Evolutionary conservation across 2,888 invertebrate genomes (phyloP), one percentile per base, ranked within the genome.

Genomic region (Camponotus fellah): DNA sequence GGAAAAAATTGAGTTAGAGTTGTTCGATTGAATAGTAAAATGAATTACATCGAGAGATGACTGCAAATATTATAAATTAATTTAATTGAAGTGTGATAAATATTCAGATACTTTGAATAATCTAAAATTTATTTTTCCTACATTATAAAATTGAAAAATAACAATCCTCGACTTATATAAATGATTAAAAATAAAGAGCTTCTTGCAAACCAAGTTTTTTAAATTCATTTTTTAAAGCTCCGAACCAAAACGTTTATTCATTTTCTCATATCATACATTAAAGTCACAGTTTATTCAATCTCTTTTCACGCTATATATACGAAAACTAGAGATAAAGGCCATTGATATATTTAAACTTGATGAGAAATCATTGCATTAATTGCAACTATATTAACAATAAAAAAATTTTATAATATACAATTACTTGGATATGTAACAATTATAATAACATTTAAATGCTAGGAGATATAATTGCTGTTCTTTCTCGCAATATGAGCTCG

Each of bases 301-400:
- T 2, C 17, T 49, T 10, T 17, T 5, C 17, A 5, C 17, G 37
- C n/a, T 56, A n/a, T 64, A 26, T 26, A 17, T 37, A 37, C 34
- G n/a, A 10, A 64, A 64, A 26, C 65, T 14, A 17, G n/a, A 32
- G 53, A 65, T 53, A 76, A 76, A 76, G 40, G 37, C 53, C 10
- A 37, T 26, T 12, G 3, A 65, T 65, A 26, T 76, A 65, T 76
- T 76, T 76, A 76, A 21, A 10, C 53, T 65, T 65, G 3, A 26
- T 53, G 40, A 65, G 37, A 65, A 12, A 43, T 43, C 12, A 43
- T 43, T 65, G 21, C 37, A 37, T 64, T 40, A 40, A 40, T 40
- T 40, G n/a, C 37, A 56, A 21, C 1, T 49, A 65, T 32, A 34
- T 34, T 60, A 60, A 5, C 5, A 9, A 60, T n/a, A 12, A 43